Evolutionary conservation across 2,797 vertebrate genomes (phyloP).

Genomic region (Mastacembelus armatus): DNA sequence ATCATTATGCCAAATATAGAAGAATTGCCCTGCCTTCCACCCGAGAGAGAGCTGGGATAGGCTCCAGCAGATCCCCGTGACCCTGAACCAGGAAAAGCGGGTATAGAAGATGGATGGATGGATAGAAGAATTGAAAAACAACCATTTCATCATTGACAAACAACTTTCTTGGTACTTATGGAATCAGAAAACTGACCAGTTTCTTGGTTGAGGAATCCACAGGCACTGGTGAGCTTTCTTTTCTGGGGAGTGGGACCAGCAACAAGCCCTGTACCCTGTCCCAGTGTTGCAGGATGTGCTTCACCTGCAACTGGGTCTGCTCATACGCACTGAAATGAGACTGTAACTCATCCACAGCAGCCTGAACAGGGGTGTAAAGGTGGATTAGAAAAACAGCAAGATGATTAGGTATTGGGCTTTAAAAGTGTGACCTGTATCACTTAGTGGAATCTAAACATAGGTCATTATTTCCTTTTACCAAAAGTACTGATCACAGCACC

Average conservation of each 20-base stretch:
- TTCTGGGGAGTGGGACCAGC: slow-evolving; percentile 47
- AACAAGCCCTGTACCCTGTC: slow-evolving; percentile 83
- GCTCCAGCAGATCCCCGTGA: no score
- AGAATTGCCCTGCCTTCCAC: background rate
- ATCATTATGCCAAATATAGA: background rate
- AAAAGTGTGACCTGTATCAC: no score
- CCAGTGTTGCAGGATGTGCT: slow-evolving; percentile 84
- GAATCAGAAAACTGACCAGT: slow-evolving; percentile 32
- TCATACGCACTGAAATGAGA: slow-evolving; percentile 84
- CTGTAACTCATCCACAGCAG: slow-evolving; percentile 73
- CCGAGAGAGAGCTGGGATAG: no score
- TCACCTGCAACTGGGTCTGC: slow-evolving; percentile 74
- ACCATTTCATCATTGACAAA: background rate
- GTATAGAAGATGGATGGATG: no score
- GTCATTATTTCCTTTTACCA: background rate
- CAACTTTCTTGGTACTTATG: background rate
- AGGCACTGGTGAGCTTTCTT: slow-evolving; percentile 56
- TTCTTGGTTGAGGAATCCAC: slow-evolving; percentile 71
- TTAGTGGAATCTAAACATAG: no score
- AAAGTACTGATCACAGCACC: no score
- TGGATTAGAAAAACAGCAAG: background rate
- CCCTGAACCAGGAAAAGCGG: no score
- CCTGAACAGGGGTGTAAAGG: slow-evolving; percentile 12
- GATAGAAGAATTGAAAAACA: no score
- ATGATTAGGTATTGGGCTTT: background rate